These are phyloP conservation scores for Neogobius melanostomus DNA, from an alignment of 2,113 vertebrate genomes.

Conservation along the genomic window DNA sequence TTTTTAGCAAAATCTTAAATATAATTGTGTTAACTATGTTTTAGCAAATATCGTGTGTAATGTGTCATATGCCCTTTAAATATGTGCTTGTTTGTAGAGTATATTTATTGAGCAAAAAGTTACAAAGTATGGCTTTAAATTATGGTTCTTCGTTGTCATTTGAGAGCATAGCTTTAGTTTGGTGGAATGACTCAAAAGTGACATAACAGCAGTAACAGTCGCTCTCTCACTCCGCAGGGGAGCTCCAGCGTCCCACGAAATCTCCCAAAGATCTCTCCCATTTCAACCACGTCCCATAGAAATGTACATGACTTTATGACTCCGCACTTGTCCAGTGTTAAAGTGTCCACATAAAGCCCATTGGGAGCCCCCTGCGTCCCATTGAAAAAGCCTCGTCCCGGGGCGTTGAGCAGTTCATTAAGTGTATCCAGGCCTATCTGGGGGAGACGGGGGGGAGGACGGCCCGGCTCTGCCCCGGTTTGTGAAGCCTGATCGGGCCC, in stretches of 20 bases:
- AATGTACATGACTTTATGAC: background rate
- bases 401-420: constrained; percentile 73
- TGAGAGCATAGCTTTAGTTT: background rate
- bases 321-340: constrained; percentile 13
- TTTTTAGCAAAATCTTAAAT: too few species aligned
- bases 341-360: constrained; percentile 14
- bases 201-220: background rate
- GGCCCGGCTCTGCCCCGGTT: constrained; percentile 82
- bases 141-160: too few species aligned
- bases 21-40: too few species aligned
- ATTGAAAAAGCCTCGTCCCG: constrained; percentile 39
- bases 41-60: too few species aligned
- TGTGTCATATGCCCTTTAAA: too few species aligned
- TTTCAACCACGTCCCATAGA: background rate
- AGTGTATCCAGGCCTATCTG: constrained; percentile 54
- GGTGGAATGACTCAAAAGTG: background rate
- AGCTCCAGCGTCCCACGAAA: background rate
- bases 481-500: constrained; percentile 91
- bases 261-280: background rate
- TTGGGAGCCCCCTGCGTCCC: constrained; percentile 23
- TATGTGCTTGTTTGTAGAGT: too few species aligned
- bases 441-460: constrained; percentile 33
- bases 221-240: background rate
- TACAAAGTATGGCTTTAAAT: too few species aligned
- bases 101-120: too few species aligned